Base-by-base conservation (phyloP, 2,888 invertebrate species). In the Hirtodrosophila alboralis region DNA sequence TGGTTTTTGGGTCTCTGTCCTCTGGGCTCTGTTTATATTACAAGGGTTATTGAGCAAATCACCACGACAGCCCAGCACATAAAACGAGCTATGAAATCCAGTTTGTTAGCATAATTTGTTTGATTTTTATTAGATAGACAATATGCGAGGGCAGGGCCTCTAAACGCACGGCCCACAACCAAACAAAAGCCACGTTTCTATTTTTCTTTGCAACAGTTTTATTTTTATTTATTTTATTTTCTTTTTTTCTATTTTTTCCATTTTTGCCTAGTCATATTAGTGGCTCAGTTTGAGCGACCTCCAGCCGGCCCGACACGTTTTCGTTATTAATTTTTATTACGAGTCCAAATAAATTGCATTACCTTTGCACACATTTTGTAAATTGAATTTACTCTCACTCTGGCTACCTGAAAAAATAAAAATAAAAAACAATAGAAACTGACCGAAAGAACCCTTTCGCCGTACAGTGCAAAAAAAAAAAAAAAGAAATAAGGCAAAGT, bases 21-120 rank as follows among this genome's bases (percentile, higher is more conserved):
- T 30, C 14, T 66, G 65, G 63, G 70, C 68, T 68, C 62, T 72
- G 81, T 77, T 77, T 76, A 79, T 83, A 88, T 88, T 88, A 88
- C 88, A 88, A 87, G 88, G 88, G 88, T 87, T 88, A 88, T 88
- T 88, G 89, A 87, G 88, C 89, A 88, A 88, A 88, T 88, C 87
- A 87, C 86, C 78, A 73, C 64, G 64, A 71, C 49, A 56, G 36
- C 21, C 30, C 45, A 43, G 58, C 60, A 52, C 61, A 64, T 62
- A 70, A 67, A 69, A 51, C 52, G 48, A 65, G 75, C 73, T 54
- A 71, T 68, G 68, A 78, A 80, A 87, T 88, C 84, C 71, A 72
- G 77, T 84, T 87, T 87, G 83, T 86, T 86, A 80, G 84, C 84
- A 84, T 87, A 88, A 88, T 87, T 87, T 86, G 87, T 87, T 88